phyloP scores from a whole-genome alignment of 2,113 vertebrate species.

The Oreochromis aureus region DNA sequence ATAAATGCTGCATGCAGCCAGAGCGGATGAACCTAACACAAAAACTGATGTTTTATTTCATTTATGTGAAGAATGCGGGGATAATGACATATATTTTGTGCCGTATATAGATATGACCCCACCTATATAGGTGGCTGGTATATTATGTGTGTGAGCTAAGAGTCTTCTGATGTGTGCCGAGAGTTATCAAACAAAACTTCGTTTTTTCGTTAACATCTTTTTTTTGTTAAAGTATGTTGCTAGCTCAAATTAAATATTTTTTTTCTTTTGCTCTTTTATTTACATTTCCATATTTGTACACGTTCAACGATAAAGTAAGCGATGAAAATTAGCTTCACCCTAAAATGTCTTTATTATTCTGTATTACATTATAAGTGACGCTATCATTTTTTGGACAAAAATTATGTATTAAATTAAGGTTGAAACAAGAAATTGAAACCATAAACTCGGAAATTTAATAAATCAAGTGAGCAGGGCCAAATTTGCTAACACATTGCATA shows the following conservation, averaged over 20 bases:
- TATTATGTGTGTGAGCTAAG: neutral
- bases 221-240: neutral
- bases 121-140: neutral
- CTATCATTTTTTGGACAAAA: neutral
- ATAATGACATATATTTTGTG: neutral
- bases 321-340: neutral
- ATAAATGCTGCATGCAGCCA: slow-evolving; percentile 89
- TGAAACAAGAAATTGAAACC: neutral
- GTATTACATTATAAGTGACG: neutral
- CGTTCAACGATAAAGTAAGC: neutral
- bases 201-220: neutral
- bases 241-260: neutral
- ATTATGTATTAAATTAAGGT: neutral
- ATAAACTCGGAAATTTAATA: neutral
- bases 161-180: neutral
- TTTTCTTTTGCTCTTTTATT: neutral
- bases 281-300: neutral
- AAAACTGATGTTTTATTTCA: neutral
- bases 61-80: neutral
- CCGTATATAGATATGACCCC: neutral
- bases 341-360: neutral
- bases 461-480: neutral
- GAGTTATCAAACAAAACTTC: neutral
- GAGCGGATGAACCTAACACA: neutral
- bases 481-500: neutral